phyloP scores from a whole-genome alignment of 1,140 invertebrate genomes.

The Ceratosolen solmsi region DNA sequence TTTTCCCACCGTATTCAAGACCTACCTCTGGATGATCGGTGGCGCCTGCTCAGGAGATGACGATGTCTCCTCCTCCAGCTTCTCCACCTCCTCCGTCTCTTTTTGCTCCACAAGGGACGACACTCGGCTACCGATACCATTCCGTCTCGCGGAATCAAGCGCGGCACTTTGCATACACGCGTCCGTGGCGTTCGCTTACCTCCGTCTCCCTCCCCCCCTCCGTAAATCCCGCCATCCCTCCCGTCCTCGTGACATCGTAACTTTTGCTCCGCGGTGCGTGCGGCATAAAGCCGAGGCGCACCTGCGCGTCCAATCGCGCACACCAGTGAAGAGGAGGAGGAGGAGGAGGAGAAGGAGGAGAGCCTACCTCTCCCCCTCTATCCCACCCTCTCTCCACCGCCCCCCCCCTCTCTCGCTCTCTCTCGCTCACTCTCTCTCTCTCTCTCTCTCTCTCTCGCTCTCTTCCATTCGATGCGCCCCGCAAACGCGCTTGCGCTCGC shows the following conservation, averaged over 20 bases:
- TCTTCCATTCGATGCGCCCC: slow-evolving; percentile 28
- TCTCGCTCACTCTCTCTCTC: background rate
- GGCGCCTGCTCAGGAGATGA: background rate
- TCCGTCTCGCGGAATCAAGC: background rate
- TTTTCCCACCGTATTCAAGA: too few species aligned
- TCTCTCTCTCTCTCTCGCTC: background rate
- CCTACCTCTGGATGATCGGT: background rate
- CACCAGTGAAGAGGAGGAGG: too few species aligned
- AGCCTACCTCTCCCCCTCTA: background rate
- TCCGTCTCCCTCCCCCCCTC: background rate
- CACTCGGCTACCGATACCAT: background rate
- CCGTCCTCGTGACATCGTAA: background rate
- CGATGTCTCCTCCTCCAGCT: background rate
- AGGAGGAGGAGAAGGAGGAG: too few species aligned
- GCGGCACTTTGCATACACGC: background rate
- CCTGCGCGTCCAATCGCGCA: slow-evolving; percentile 26
- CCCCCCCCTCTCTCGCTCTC: background rate
- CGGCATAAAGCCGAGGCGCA: slow-evolving; percentile 15
- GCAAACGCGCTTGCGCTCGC: slow-evolving; percentile 15
- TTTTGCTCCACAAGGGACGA: background rate
- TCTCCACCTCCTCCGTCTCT: background rate
- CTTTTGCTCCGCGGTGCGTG: background rate
- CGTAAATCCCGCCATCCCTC: background rate
- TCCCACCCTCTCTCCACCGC: background rate
- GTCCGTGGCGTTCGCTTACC: background rate